These are phyloP conservation scores for Mormyrus iriodes DNA, from an alignment of 2,113 vertebrate genomes.

Conservation along the genomic window DNA sequence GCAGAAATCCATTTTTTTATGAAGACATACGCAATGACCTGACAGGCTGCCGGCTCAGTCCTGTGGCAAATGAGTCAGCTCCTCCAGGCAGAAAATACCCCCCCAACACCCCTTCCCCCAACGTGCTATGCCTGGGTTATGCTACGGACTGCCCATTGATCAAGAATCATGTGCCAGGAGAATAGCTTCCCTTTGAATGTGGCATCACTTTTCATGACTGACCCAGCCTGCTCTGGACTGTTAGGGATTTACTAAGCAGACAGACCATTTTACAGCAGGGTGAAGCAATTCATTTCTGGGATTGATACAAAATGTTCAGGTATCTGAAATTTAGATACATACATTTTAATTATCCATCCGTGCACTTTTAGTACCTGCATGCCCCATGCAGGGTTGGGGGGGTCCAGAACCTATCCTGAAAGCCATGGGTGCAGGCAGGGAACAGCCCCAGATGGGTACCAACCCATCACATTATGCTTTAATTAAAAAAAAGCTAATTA, in stretches of 20 bases:
- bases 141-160: slow-evolving; percentile 3
- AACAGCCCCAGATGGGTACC: neutral
- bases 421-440: neutral
- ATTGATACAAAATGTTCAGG: neutral
- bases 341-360: neutral
- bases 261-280: neutral
- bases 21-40: slow-evolving; percentile 60
- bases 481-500: neutral
- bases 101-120: neutral
- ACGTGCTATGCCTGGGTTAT: neutral
- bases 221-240: neutral
- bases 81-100: neutral
- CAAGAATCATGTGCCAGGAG: neutral
- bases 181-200: neutral
- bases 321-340: neutral
- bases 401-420: neutral
- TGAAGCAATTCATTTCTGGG: neutral
- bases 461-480: neutral
- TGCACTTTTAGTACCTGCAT: neutral
- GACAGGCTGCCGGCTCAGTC: slow-evolving; percentile 48
- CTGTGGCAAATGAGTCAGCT: slow-evolving; percentile 3
- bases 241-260: slow-evolving; percentile 6
- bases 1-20: slow-evolving; percentile 58
- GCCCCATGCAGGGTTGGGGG: neutral
- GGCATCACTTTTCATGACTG: neutral